phyloP scores from a whole-genome alignment of 2,113 vertebrate genomes.

The Australoheros scitulus region DNA sequence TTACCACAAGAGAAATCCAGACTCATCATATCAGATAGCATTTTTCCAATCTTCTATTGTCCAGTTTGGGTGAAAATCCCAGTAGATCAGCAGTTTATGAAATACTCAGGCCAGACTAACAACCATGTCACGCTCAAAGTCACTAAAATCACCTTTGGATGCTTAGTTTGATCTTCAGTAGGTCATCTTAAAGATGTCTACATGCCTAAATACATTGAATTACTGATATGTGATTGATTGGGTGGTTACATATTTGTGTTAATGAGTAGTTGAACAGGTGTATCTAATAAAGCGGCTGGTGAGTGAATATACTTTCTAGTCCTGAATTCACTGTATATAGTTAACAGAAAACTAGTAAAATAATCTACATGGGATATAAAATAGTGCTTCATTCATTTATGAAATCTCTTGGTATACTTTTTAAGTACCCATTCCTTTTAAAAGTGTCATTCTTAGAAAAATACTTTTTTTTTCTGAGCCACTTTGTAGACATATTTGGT shows the following conservation, averaged over 20 bases:
- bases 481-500: not conserved
- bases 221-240: not conserved
- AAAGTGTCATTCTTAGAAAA: too few species aligned
- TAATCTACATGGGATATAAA: not conserved
- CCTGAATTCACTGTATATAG: not conserved
- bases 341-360: not conserved
- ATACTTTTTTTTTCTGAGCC: too few species aligned
- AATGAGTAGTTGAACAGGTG: not conserved
- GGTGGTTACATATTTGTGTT: not conserved
- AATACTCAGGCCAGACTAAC: not conserved
- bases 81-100: not conserved
- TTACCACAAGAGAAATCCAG: not conserved
- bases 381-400: not conserved
- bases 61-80: not conserved
- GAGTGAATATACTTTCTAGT: not conserved
- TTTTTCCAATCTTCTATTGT: not conserved
- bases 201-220: not conserved
- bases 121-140: not conserved
- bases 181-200: not conserved
- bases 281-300: not conserved
- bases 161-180: not conserved
- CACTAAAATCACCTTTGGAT: not conserved
- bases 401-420: not conserved
- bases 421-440: not conserved
- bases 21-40: not conserved